A percentile compares a stretch with the other conserved stretches of the same genome.
Evolutionary conservation across 2,888 invertebrate genomes (phyloP).

Genomic region (Thysanoteuthis rhombus): DNA sequence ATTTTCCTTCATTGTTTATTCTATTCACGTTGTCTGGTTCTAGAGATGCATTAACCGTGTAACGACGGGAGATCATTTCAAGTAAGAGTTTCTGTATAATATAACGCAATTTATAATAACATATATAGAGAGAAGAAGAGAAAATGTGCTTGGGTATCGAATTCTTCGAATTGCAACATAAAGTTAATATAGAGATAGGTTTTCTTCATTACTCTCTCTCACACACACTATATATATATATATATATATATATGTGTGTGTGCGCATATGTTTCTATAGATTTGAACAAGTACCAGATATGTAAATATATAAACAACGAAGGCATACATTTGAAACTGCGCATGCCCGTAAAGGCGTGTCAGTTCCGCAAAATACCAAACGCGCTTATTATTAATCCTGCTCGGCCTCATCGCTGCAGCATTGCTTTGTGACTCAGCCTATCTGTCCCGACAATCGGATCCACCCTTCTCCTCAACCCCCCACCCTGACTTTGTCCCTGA

Average conservation of each 20-base stretch:
- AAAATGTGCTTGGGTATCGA: too few species aligned
- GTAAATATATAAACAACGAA: not conserved
- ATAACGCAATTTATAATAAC: too few species aligned
- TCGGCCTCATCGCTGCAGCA: not conserved
- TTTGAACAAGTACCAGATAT: not conserved
- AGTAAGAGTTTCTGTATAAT: too few species aligned
- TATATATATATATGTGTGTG: not conserved
- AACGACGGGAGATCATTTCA: too few species aligned
- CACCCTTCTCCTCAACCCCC: not conserved
- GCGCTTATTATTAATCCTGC: not conserved
- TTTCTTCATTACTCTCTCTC: too few species aligned
- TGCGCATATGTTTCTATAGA: not conserved
- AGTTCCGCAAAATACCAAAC: not conserved
- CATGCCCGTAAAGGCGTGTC: not conserved
- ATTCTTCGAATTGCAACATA: too few species aligned
- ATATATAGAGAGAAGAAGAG: too few species aligned
- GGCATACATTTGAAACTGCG: not conserved
- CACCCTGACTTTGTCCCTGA: not conserved
- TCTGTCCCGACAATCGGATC: not conserved
- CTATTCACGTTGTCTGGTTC: too few species aligned
- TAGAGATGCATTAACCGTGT: too few species aligned
- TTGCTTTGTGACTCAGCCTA: not conserved
- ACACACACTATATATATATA: not conserved
- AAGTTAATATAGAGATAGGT: too few species aligned
- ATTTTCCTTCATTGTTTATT: too few species aligned